Evolutionary conservation across 2,797 vertebrate genomes (phyloP).

Genomic region (Pogoniulus pusillus): DNA sequence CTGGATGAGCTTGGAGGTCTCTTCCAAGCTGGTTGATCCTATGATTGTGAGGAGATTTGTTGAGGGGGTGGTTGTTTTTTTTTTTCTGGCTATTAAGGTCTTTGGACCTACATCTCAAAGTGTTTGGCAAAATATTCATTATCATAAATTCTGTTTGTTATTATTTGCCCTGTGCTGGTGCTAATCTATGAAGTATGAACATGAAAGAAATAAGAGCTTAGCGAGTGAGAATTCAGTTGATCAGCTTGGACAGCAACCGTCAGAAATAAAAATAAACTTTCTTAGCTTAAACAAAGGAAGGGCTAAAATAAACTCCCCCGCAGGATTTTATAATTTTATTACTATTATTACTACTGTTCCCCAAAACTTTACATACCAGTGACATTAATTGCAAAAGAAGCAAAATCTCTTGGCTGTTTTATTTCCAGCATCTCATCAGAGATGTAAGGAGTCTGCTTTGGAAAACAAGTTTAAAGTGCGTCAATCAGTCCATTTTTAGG

Average conservation of each 20-base stretch:
- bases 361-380: not conserved
- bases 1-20: too few species aligned
- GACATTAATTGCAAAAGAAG: slow-evolving; percentile 21
- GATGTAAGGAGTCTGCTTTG: not conserved
- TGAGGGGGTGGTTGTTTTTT: not conserved
- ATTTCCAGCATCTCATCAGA: slow-evolving; percentile 39
- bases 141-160: slow-evolving; percentile 67
- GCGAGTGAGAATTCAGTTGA: slow-evolving; percentile 37
- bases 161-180: slow-evolving; percentile 50
- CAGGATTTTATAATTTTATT: not conserved
- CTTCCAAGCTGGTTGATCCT: too few species aligned
- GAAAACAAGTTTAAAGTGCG: not conserved
- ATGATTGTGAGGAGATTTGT: not conserved
- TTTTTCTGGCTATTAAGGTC: not conserved
- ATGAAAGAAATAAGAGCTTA: slow-evolving; percentile 62
- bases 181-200: slow-evolving; percentile 55
- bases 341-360: slow-evolving; percentile 5
- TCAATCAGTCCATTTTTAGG: not conserved
- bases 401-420: slow-evolving; percentile 2
- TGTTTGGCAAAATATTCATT: slow-evolving; percentile 45
- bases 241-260: slow-evolving; percentile 36
- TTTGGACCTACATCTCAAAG: not conserved
- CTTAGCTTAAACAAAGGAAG: slow-evolving; percentile 55
- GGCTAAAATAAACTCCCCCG: slow-evolving; percentile 40
- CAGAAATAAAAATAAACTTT: slow-evolving; percentile 69